phyloP scores from a whole-genome alignment of 2,113 vertebrate genomes.

The Cnemophilus loriae region DNA sequence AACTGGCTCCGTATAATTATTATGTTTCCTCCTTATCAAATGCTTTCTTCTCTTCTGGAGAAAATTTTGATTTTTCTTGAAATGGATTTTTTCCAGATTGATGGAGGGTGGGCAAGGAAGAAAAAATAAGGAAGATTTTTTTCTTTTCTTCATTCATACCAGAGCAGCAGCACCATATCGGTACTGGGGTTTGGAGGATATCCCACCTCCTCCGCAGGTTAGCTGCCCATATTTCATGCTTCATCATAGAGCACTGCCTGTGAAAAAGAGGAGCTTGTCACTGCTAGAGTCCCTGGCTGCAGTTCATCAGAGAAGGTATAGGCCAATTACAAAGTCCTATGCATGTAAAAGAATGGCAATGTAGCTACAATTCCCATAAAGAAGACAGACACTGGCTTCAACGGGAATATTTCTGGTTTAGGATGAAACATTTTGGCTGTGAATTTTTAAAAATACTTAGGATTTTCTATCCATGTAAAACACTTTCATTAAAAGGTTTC shows the following conservation, averaged over 20 bases:
- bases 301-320: not conserved
- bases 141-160: not conserved
- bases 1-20: not conserved
- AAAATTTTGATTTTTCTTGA: not conserved
- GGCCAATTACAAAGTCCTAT: not conserved
- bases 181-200: not conserved
- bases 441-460: not conserved
- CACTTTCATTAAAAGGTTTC: not conserved
- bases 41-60: not conserved
- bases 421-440: not conserved
- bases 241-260: not conserved
- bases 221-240: not conserved
- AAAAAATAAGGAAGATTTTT: not conserved
- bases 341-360: not conserved
- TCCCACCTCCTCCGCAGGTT: not conserved
- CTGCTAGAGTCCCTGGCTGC: not conserved
- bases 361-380: not conserved
- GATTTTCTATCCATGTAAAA: not conserved
- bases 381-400: not conserved
- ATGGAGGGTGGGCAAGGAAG: not conserved
- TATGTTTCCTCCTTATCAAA: not conserved
- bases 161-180: not conserved
- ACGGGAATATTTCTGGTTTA: not conserved
- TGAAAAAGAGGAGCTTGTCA: not conserved
- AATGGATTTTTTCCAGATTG: not conserved